Base-by-base conservation (phyloP, 2,888 invertebrate genomes). In the Sussaba pulchella region DNA sequence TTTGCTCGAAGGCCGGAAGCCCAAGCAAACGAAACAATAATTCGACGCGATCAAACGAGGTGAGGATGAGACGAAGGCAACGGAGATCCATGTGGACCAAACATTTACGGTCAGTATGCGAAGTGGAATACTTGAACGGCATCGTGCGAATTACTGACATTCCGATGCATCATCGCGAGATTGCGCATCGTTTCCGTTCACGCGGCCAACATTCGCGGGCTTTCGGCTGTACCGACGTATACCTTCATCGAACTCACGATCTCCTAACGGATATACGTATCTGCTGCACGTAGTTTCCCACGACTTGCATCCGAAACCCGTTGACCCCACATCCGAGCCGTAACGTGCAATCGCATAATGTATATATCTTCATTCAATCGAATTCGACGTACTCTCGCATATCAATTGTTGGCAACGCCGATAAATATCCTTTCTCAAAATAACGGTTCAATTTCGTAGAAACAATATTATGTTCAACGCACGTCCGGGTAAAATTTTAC, bases 161-260 rank as follows among this genome's bases (percentile, higher is more conserved):
- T 91, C 89, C 90, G 83, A 87, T 88, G 88, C 87, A 90, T 90
- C 89, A 89, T 90, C 85, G 86, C 83, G 81, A 89, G 85, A 88
- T 89, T 87, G 88, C 84, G 83, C 87, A 88, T 5, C 31, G 89
- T 88, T 89, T 89, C 88, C 88, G 83, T 83, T 78, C 80, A 64
- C 79, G 74, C 76, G 72, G 69, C 47, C n/a, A n/a, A 52, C 57
- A 43, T 64, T 67, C 45, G 36, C 50, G 45, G 64, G 52, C 71
- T 50, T 71, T 19, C 31, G 64, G 36, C 50, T 59, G 17, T 45
- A 31, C 2, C 31, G 2, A 6, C 4, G n/a, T 64, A 36, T 75
- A 76, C 75, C 66, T 76, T 76, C 71, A 69, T 61, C 57, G n/a
- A n/a, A n/a, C 45, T 67, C 69, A 61, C 72, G 72, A 73, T 81